A percentile compares a stretch with the other conserved stretches of the same genome.
Conservation (phyloP, 2,797 vertebrate genomes). For the Semotilus atromaculatus region DNA sequence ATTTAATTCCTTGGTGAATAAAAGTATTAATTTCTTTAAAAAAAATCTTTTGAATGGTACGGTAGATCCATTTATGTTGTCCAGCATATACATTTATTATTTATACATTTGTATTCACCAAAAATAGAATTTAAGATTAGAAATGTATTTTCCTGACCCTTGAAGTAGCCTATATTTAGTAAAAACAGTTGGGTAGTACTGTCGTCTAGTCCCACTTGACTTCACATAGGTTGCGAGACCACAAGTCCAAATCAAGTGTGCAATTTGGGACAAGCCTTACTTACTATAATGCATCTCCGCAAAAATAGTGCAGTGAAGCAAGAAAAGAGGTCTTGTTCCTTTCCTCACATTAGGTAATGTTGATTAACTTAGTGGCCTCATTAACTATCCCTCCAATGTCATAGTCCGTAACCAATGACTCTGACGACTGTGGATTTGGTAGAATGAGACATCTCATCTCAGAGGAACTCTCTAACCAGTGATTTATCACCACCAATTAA, state of each 20-base stretch:
- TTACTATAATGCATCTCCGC: background rate
- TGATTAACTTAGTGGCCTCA: background rate
- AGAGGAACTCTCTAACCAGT: slow-evolving; percentile 24
- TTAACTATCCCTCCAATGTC: background rate
- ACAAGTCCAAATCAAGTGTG: background rate
- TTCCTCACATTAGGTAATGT: background rate
- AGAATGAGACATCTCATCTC: slow-evolving; percentile 29
- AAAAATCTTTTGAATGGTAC: no score
- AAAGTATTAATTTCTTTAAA: no score
- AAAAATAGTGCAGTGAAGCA: background rate
- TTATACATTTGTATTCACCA: no score
- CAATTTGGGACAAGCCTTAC: background rate
- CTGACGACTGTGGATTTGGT: slow-evolving; percentile 13
- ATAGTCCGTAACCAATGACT: slow-evolving; percentile 6
- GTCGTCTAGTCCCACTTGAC: background rate
- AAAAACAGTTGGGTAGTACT: background rate
- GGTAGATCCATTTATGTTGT: no score
- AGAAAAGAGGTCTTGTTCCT: background rate
- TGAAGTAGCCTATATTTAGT: no score
- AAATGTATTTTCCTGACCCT: no score
- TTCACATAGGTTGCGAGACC: background rate
- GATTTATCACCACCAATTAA: slow-evolving; percentile 54
- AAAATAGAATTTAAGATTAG: no score
- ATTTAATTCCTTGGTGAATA: background rate
- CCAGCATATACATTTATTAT: no score